These are phyloP conservation scores for Drosophila paramelanica DNA, from an alignment of 2,888 invertebrate species.

Conservation along the genomic window DNA sequence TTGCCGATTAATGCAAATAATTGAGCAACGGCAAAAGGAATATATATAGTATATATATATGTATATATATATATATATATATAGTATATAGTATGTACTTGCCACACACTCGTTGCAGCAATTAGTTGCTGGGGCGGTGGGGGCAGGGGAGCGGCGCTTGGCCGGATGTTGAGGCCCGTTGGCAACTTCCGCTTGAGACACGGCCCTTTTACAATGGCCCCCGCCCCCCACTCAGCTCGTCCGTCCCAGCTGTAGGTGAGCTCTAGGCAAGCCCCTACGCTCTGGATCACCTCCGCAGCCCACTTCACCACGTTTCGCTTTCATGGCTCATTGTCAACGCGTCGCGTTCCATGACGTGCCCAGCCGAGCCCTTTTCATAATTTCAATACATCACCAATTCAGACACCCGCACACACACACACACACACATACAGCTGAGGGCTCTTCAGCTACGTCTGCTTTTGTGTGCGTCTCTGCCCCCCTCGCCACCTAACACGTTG, in stretches of 20 bases:
- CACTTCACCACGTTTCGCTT: conserved; percentile 27
- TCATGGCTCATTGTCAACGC: conserved; percentile 73
- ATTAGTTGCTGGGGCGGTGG: conserved; percentile 21
- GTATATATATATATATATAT: background rate
- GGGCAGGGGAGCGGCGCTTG: background rate
- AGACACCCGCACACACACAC: conserved; percentile 28
- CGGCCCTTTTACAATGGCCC: conserved; percentile 53
- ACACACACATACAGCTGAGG: conserved; percentile 46
- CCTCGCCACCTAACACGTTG: conserved; percentile 3
- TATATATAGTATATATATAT: background rate
- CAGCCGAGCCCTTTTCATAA: conserved; percentile 73
- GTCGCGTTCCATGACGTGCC: conserved; percentile 54
- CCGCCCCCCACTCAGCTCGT: conserved; percentile 25
- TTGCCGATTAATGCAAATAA: conserved; percentile 48
- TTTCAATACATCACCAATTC: conserved; percentile 69
- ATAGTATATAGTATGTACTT: conserved; percentile 1
- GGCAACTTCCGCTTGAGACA: conserved; percentile 69
- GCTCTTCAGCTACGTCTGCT: conserved; percentile 38
- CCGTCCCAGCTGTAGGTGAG: conserved; percentile 35
- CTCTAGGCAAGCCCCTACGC: conserved; percentile 18
- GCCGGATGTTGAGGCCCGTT: conserved; percentile 62
- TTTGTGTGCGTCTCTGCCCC: background rate
- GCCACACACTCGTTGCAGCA: conserved; percentile 33
- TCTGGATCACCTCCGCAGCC: background rate
- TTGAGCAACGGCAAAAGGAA: conserved; percentile 22